Evolutionary conservation across 2,888 invertebrate genomes (phyloP).

Genomic region (Phalera bucephala): DNA sequence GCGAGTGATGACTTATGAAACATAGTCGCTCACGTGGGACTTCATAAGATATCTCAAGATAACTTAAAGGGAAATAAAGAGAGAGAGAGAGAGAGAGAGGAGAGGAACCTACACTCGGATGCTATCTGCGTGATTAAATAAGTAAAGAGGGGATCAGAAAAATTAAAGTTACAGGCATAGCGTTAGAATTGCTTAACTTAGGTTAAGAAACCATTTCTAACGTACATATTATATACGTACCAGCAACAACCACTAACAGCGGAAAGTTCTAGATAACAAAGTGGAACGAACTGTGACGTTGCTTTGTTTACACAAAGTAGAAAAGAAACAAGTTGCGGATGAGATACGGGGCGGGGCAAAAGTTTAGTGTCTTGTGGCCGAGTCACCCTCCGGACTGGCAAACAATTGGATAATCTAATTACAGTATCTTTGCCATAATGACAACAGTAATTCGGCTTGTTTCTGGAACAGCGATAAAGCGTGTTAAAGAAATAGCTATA

Average conservation of each 20-base stretch:
- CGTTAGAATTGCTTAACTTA: no score
- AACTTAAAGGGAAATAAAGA: no score
- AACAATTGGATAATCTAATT: constrained; percentile 46
- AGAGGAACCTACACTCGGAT: no score
- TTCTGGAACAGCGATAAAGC: constrained; percentile 13
- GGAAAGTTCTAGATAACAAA: constrained; percentile 17
- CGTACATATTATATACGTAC: constrained; percentile 6
- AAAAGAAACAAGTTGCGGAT: constrained; percentile 49
- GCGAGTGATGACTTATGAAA: no score
- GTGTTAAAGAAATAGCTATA: background rate
- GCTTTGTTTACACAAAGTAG: constrained; percentile 42
- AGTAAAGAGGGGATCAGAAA: no score
- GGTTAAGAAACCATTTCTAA: constrained; percentile 1
- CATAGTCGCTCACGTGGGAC: no score
- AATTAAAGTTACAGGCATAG: no score
- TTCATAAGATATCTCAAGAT: no score
- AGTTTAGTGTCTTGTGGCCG: constrained; percentile 30
- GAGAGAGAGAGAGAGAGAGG: no score
- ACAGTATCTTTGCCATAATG: constrained; percentile 26
- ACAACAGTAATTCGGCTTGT: constrained; percentile 6
- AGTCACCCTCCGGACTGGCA: constrained; percentile 17
- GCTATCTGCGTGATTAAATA: no score
- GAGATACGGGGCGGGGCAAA: constrained; percentile 38
- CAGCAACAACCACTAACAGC: constrained; percentile 8
- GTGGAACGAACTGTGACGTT: constrained; percentile 33